Evolutionary conservation across 2,888 invertebrate genomes (phyloP), one percentile per base, ranked within the genome.

Genomic region (Machimus atricapillus): DNA sequence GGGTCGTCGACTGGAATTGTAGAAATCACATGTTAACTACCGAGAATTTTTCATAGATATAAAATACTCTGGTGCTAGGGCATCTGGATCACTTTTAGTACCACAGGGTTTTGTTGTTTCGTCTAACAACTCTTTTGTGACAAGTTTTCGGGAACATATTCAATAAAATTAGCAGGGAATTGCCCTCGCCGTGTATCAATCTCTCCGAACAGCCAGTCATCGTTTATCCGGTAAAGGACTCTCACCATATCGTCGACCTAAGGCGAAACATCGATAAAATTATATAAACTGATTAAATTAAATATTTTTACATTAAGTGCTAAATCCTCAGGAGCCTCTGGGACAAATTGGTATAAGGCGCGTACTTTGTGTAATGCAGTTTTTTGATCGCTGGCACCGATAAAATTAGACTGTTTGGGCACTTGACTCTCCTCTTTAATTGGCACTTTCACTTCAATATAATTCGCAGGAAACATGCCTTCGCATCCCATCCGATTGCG

Each of bases 381-480:
- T 14, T 81, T 2, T 19, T 81, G 56, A 52, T 23, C 52, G 46
- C 16, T 6, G 46, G 31, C 27, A 56, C 3, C n/a, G 31, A 14
- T 81, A n/a, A 56, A 27, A 52, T 52, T 8, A 4, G 31, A 31
- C 19, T 56, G 16, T 14, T 81, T 31, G 23, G 34, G 19, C 40
- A 46, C 12, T 58, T 46, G 12, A 19, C 40, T 40, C 85, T 91
- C 90, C 89, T 93, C 93, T 40, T 94, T 93, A 23, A 96, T 92
- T 86, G 97, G 96, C 89, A 96, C 94, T 91, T 95, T 95, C 77
- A 97, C 93, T 89, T 97, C 95, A 89, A 97, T 94, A 92, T 96
- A 97, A 92, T 95, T 96, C 31, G 94, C 93, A 1, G 98, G 98
- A 93, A 98, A 97, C 89, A 97, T 95, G 58, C 98, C 98, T 91